These are phyloP conservation scores for Ophioninae sp. DNA, from an alignment of 2,888 invertebrate genomes.

Conservation along the genomic window DNA sequence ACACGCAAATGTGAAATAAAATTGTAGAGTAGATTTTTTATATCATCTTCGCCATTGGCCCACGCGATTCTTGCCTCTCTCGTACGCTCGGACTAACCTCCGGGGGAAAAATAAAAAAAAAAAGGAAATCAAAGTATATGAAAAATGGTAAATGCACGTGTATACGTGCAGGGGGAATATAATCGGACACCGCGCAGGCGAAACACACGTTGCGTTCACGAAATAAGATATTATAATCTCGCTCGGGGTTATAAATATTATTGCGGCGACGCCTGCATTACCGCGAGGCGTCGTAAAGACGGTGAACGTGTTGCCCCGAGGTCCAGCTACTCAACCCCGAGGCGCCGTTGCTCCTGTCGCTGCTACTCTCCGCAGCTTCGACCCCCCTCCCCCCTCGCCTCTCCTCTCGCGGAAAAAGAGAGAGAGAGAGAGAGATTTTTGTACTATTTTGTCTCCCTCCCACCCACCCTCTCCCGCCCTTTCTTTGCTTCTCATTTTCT, in stretches of 20 bases:
- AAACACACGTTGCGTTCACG: conserved; percentile 66
- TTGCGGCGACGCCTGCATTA: conserved; percentile 75
- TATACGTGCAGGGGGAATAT: conserved; percentile 49
- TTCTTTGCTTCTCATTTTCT: conserved; percentile 10
- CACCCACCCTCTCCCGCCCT: not conserved
- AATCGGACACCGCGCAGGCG: conserved; percentile 71
- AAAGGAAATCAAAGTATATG: conserved; percentile 6
- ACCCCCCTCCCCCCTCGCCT: not conserved
- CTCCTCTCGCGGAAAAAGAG: not conserved
- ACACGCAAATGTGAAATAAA: conserved; percentile 58
- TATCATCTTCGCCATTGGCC: conserved; percentile 65
- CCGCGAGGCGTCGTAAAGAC: conserved; percentile 75
- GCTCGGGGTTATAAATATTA: conserved; percentile 75
- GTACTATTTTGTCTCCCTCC: too few relatives aligned
- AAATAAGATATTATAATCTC: conserved; percentile 79
- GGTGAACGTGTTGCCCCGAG: conserved; percentile 74
- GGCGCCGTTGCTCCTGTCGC: conserved; percentile 53
- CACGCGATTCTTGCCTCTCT: conserved; percentile 62
- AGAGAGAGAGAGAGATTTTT: too few relatives aligned
- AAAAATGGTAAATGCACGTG: conserved; percentile 25
- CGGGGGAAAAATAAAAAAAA: conserved; percentile 11
- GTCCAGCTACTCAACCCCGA: conserved; percentile 64
- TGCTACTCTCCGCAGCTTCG: conserved; percentile 45
- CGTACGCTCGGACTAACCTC: conserved; percentile 33
- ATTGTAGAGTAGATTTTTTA: conserved; percentile 68